These are phyloP conservation scores for Sialia sialis DNA, from an alignment of 2,113 vertebrate genomes.

Conservation along the genomic window DNA sequence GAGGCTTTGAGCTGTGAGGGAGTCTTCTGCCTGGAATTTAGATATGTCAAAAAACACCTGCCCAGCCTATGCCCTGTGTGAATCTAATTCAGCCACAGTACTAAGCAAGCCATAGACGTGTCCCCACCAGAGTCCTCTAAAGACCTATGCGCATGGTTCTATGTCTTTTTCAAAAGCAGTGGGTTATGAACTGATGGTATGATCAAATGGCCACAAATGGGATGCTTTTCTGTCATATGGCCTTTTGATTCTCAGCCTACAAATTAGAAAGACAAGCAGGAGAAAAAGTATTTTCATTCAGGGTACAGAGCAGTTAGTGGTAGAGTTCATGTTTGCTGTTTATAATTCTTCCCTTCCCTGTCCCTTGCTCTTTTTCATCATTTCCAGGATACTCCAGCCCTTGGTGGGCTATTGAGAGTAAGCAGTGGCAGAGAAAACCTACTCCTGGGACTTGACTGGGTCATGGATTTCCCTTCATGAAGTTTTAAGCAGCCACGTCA, in stretches of 20 bases:
- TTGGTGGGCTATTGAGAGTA: neutral
- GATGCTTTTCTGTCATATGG: neutral
- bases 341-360: accelerated
- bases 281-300: neutral
- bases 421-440: neutral
- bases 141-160: neutral
- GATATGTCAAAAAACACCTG: neutral
- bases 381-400: neutral
- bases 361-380: neutral
- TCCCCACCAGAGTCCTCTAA: neutral
- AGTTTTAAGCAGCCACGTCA: neutral
- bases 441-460: neutral
- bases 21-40: neutral
- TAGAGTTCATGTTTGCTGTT: neutral
- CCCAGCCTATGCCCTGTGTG: neutral
- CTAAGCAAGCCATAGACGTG: neutral
- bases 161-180: neutral
- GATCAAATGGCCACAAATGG: neutral
- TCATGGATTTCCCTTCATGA: neutral
- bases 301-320: neutral
- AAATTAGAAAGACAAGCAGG: neutral
- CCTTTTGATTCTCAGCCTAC: neutral
- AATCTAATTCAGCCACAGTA: neutral
- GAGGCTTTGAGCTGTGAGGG: neutral
- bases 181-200: neutral